phyloP scores from a whole-genome alignment of 2,888 invertebrate genomes.

The Oscheius sp. region DNA sequence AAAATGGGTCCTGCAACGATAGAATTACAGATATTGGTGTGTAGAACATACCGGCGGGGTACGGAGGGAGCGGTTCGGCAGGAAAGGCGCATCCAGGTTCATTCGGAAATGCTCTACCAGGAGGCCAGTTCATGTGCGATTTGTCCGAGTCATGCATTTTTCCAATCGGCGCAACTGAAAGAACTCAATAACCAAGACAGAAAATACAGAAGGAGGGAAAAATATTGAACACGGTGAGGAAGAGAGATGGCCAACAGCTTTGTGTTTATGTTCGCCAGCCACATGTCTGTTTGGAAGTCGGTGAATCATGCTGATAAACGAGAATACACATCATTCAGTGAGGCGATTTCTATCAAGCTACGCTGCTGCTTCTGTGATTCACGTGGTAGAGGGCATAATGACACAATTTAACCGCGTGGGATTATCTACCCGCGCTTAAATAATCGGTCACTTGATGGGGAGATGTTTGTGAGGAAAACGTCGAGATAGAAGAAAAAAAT shows the following conservation, averaged over 20 bases:
- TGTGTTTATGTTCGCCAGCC: constrained; percentile 27
- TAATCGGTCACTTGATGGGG: background rate
- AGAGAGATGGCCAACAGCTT: constrained; percentile 11
- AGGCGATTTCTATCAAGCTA: background rate
- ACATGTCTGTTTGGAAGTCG: constrained; percentile 19
- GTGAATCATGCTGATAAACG: constrained; percentile 22
- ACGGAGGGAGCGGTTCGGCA: constrained; percentile 54
- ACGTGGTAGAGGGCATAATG: too few relatives aligned
- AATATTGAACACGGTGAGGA: background rate
- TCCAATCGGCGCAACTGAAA: constrained; percentile 3
- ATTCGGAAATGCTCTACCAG: constrained; percentile 24
- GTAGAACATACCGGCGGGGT: constrained; percentile 47
- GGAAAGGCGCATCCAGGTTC: constrained; percentile 52
- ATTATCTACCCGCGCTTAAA: background rate
- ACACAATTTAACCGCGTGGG: background rate
- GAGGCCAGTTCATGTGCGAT: constrained; percentile 51
- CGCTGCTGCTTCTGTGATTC: too few relatives aligned
- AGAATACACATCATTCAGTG: constrained; percentile 7
- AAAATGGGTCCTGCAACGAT: constrained; percentile 49
- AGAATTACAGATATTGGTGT: background rate
- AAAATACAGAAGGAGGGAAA: background rate
- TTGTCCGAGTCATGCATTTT: constrained; percentile 18
- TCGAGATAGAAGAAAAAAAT: too few relatives aligned
- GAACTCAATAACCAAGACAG: background rate
- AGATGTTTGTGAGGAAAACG: too few relatives aligned